Evolutionary conservation across 1,140 invertebrate species (phyloP).

Genomic region (Metaphire vulgaris): DNA sequence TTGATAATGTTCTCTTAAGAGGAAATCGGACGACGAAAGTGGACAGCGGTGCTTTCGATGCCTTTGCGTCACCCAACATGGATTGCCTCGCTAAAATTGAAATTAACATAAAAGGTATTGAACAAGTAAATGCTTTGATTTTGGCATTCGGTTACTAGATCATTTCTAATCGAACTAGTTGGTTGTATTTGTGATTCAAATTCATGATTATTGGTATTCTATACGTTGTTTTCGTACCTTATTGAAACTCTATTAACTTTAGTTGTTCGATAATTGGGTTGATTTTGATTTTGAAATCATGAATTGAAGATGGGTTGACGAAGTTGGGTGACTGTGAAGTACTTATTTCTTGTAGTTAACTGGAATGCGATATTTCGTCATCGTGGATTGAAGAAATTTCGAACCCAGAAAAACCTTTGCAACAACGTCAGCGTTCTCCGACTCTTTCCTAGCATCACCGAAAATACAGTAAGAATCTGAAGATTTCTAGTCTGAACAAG

Average conservation of each 20-base stretch:
- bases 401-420: slow-evolving; percentile 70
- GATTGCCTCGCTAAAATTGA: slow-evolving; percentile 74
- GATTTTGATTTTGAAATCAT: no score
- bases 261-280: no score
- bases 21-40: slow-evolving; percentile 84
- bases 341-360: slow-evolving; percentile 62
- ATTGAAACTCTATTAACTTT: no score
- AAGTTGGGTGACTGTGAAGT: no score
- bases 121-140: not conserved
- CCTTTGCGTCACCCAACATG: slow-evolving; percentile 86
- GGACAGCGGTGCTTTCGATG: slow-evolving; percentile 71
- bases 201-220: no score
- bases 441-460: slow-evolving; percentile 83
- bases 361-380: slow-evolving; percentile 70
- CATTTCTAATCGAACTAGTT: no score
- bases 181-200: no score
- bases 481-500: no score
- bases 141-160: no score
- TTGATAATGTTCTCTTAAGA: slow-evolving; percentile 77
- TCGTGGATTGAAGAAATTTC: slow-evolving; percentile 65
- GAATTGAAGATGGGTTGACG: no score
- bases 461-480: slow-evolving; percentile 59
- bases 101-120: slow-evolving; percentile 53
- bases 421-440: slow-evolving; percentile 76
- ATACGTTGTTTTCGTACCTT: no score